Conservation (phyloP, 2,113 vertebrate genomes). For the Charina bottae region DNA sequence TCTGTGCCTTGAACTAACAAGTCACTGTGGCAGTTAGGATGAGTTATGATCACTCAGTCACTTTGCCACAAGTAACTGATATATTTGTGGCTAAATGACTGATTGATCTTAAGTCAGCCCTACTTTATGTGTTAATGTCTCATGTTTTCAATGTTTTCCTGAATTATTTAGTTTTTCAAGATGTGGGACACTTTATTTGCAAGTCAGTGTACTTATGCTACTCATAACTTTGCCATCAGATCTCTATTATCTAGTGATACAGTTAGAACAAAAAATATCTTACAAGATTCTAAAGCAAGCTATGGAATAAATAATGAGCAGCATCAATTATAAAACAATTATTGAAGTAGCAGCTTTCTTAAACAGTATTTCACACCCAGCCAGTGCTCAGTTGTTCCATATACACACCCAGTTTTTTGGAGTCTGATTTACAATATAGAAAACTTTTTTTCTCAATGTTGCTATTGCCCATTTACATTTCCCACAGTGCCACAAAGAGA, state of each 20-base stretch:
- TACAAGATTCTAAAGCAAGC: not conserved
- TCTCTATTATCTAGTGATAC: not conserved
- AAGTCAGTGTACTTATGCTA: not conserved
- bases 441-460: not conserved
- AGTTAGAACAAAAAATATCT: not conserved
- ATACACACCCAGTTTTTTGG: not conserved
- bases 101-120: not conserved
- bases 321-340: not conserved
- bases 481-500: not conserved
- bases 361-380: not conserved
- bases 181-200: not conserved
- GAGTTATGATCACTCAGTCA: constrained; percentile 5
- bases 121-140: not conserved
- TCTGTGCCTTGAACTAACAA: constrained; percentile 1
- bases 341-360: not conserved
- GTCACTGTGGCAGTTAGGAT: not conserved
- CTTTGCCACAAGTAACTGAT: not conserved
- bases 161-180: not conserved
- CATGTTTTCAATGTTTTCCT: not conserved
- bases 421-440: not conserved
- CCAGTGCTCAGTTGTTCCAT: not conserved
- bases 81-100: constrained; percentile 11
- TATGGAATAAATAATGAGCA: not conserved
- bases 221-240: not conserved
- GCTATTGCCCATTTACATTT: not conserved